A percentile compares a stretch with the other conserved stretches of the same genome.
Evolutionary conservation across 2,888 invertebrate species (phyloP).

Genomic region (Pharmacophagus antenor): DNA sequence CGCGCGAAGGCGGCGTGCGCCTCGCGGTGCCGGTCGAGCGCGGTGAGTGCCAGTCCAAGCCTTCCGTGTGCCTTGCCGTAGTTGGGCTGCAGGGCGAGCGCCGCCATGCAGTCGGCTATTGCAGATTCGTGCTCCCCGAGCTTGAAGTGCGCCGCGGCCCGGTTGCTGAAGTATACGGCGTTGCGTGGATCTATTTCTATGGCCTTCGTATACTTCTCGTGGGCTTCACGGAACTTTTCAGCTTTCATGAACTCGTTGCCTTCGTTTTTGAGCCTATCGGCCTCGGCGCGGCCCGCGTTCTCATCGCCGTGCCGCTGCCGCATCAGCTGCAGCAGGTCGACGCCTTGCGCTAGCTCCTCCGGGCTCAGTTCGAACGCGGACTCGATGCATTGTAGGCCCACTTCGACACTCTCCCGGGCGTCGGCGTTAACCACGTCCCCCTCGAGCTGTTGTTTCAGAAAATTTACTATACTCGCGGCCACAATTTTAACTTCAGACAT

Average conservation of each 20-base stretch:
- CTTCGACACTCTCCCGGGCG: constrained; percentile 90
- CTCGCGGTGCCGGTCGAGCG: constrained; percentile 89
- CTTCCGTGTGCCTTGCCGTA: constrained; percentile 98
- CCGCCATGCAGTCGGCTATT: constrained; percentile 94
- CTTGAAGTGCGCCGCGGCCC: constrained; percentile 97
- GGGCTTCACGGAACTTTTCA: constrained; percentile 86
- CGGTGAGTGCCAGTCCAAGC: constrained; percentile 93
- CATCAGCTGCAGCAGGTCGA: constrained; percentile 61
- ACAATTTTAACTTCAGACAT: constrained; percentile 72
- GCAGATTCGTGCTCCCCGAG: constrained; percentile 91
- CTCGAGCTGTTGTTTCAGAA: constrained; percentile 79
- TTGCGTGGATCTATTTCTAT: constrained; percentile 93
- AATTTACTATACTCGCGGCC: constrained; percentile 81
- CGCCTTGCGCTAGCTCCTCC: constrained; percentile 60
- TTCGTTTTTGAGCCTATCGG: constrained; percentile 92
- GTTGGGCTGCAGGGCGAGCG: constrained; percentile 92
- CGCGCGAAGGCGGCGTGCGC: constrained; percentile 93
- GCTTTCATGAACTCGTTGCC: constrained; percentile 95
- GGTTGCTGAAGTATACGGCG: constrained; percentile 97
- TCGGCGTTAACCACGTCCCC: constrained; percentile 65
- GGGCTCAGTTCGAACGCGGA: constrained; percentile 89
- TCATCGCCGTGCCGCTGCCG: constrained; percentile 44
- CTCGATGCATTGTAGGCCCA: constrained; percentile 96
- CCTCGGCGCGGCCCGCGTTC: constrained; percentile 80
- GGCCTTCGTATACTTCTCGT: constrained; percentile 92